A percentile compares a stretch with the other conserved stretches of the same genome.
Evolutionary conservation across 1,140 invertebrate species (phyloP).

Genomic region (Formica selysi): DNA sequence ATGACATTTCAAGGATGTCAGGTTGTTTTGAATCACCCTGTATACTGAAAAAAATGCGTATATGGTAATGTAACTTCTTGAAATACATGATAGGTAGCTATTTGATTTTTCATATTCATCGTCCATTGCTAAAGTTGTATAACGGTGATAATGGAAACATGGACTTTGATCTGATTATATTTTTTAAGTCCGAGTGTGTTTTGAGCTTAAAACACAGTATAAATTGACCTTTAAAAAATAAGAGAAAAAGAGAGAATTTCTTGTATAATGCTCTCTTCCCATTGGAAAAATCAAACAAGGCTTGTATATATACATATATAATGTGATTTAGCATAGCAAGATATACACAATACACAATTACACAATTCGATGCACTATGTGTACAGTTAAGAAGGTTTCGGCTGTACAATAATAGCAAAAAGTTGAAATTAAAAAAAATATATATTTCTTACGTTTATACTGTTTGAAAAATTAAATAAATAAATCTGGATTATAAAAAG

Average conservation of each 20-base stretch:
- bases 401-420: no score
- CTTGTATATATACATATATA: no score
- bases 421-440: no score
- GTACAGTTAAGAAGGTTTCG: no score
- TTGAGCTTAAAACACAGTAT: not conserved
- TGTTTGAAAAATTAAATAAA: no score
- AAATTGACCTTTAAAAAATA: not conserved
- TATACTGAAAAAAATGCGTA: constrained; percentile 17
- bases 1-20: no score
- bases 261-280: not conserved
- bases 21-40: not conserved
- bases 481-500: no score
- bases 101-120: constrained; percentile 11
- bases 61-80: not conserved
- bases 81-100: not conserved
- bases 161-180: not conserved
- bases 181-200: not conserved
- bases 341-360: not conserved
- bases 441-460: no score
- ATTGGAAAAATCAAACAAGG: not conserved
- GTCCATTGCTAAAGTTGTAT: constrained; percentile 2
- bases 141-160: not conserved
- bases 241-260: not conserved
- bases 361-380: not conserved
- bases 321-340: not conserved